These are phyloP conservation scores for Buathra laborator DNA, from an alignment of 2,888 invertebrate species.

Conservation along the genomic window DNA sequence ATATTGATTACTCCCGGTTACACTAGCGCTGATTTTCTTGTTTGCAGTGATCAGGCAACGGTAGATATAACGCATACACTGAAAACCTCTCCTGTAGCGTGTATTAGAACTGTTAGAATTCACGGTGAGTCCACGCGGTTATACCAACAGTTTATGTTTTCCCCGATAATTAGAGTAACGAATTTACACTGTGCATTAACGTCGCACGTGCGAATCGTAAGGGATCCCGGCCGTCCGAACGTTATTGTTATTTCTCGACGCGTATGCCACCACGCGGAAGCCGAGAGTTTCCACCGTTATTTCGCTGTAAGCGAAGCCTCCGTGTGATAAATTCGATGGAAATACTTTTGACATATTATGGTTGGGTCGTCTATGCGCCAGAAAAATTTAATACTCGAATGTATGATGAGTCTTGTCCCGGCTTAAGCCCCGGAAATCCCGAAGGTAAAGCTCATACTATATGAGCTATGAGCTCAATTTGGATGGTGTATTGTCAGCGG, in stretches of 20 bases:
- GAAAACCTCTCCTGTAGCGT: neutral
- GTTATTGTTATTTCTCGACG: slow-evolving; percentile 30
- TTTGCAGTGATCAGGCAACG: neutral
- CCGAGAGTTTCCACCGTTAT: neutral
- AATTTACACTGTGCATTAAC: slow-evolving; percentile 64
- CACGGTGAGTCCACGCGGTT: slow-evolving; percentile 33
- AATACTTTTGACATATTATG: neutral
- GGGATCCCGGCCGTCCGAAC: slow-evolving; percentile 1
- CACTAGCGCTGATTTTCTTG: slow-evolving; percentile 43
- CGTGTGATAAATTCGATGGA: neutral
- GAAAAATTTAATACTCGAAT: neutral
- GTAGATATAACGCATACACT: slow-evolving; percentile 28
- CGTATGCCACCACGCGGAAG: neutral
- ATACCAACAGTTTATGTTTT: slow-evolving; percentile 63
- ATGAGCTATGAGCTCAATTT: slow-evolving; percentile 36
- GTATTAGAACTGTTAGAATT: slow-evolving; percentile 14
- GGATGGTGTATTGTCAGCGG: slow-evolving; percentile 1
- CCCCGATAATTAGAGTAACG: slow-evolving; percentile 67
- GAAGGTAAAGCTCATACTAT: neutral
- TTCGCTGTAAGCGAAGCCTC: neutral
- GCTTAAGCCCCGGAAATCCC: neutral
- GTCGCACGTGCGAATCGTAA: slow-evolving; percentile 22
- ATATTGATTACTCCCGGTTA: slow-evolving; percentile 49
- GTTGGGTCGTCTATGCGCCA: too few species aligned
- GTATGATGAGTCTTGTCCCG: neutral